A percentile compares a stretch with the other conserved stretches of the same genome.
Evolutionary conservation across 2,797 vertebrate species (phyloP).

Genomic region (Clarias pachynema): DNA sequence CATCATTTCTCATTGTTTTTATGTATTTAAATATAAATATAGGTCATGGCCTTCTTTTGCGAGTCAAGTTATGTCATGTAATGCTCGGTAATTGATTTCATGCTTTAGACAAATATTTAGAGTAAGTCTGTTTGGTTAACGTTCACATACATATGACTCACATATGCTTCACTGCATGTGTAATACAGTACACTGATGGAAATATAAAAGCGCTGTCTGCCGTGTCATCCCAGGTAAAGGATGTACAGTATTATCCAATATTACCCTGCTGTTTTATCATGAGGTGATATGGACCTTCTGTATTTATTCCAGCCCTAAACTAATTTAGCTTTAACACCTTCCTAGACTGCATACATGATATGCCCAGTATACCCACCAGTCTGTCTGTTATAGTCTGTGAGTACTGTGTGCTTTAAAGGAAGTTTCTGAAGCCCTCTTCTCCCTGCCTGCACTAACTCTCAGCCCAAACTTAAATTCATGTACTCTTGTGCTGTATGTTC

Average conservation of each 20-base stretch:
- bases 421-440: slow-evolving; percentile 11
- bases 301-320: slow-evolving; percentile 28
- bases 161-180: slow-evolving; percentile 7
- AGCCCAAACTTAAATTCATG: background rate
- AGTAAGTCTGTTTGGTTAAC: background rate
- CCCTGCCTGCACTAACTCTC: background rate
- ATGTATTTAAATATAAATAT: background rate
- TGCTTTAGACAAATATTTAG: background rate
- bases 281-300: slow-evolving; percentile 18
- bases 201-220: background rate
- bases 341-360: background rate
- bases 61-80: background rate
- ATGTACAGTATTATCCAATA: background rate
- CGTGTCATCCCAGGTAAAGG: slow-evolving; percentile 7
- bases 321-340: slow-evolving; percentile 26
- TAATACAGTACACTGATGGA: background rate
- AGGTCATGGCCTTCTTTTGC: background rate
- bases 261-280: slow-evolving; percentile 9
- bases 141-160: background rate
- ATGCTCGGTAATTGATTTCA: background rate
- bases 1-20: background rate
- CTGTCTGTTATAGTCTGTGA: background rate
- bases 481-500: background rate
- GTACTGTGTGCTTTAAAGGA: background rate
- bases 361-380: background rate